phyloP scores from a whole-genome alignment of 2,888 invertebrate species.

The Brachynemurus nebulosus region DNA sequence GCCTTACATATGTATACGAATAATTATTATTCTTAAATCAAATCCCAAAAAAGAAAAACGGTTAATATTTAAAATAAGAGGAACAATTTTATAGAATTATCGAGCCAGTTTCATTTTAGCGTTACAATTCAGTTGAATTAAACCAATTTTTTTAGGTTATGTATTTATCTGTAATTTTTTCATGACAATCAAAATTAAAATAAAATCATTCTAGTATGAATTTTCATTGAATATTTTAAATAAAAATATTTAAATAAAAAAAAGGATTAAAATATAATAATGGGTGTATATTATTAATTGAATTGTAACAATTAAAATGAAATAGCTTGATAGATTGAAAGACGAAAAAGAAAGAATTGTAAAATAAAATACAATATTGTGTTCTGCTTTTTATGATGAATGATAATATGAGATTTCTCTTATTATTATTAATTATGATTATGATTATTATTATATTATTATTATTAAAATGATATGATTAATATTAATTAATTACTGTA shows the following conservation, averaged over 20 bases:
- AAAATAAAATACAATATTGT: constrained; percentile 4
- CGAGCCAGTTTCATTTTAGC: no score
- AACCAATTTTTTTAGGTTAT: no score
- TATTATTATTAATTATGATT: background rate
- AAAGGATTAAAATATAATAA: no score
- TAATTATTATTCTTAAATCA: constrained; percentile 26
- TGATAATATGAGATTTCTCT: background rate
- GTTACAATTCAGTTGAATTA: no score
- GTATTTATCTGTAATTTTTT: background rate
- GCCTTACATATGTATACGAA: constrained; percentile 63
- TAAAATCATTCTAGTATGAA: no score
- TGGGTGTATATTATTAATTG: no score
- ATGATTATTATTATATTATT: constrained; percentile 7
- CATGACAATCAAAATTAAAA: background rate
- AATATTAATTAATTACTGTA: constrained; percentile 7
- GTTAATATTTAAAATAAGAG: background rate
- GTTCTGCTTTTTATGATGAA: constrained; percentile 2
- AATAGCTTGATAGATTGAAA: no score
- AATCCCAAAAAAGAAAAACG: constrained; percentile 20
- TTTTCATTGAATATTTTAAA: no score
- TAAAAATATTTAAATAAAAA: no score
- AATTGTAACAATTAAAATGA: no score
- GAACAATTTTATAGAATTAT: no score
- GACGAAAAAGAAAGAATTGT: background rate
- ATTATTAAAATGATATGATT: constrained; percentile 3